A percentile compares a stretch with the other conserved stretches of the same genome.
phyloP scores from a whole-genome alignment of 2,113 vertebrate genomes.

The Hippocampus zosterae region DNA sequence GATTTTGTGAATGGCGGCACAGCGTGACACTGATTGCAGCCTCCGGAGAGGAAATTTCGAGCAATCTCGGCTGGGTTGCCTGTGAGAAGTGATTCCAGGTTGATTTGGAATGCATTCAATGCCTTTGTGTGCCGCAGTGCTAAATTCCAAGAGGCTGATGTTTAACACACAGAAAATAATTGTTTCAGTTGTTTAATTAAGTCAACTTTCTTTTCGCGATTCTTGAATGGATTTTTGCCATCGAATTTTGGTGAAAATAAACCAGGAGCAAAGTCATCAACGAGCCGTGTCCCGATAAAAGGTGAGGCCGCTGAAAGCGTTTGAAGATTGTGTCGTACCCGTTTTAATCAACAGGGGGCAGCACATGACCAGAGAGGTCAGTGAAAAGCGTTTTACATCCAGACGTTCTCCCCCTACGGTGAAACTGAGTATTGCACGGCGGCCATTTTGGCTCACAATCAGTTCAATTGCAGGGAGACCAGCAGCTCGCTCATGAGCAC shows the following conservation, averaged over 20 bases:
- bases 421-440: not conserved
- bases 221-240: too few species aligned
- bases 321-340: not conserved
- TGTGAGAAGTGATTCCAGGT: conserved; percentile 8
- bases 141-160: not conserved
- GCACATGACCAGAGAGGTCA: not conserved
- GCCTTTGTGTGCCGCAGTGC: not conserved
- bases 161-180: not conserved
- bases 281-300: too few species aligned
- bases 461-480: conserved; percentile 23
- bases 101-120: not conserved
- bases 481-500: conserved; percentile 58
- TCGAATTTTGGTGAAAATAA: too few species aligned
- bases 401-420: not conserved
- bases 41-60: conserved; percentile 45
- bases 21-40: conserved; percentile 63
- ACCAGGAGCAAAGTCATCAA: too few species aligned
- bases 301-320: too few species aligned
- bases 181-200: not conserved
- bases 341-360: not conserved
- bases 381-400: not conserved
- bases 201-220: not conserved
- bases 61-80: conserved; percentile 49
- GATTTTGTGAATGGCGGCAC: conserved; percentile 51
- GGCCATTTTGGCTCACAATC: not conserved